These are phyloP conservation scores for Drosophila busckii DNA, from an alignment of 1,140 invertebrate genomes.

Conservation along the genomic window DNA sequence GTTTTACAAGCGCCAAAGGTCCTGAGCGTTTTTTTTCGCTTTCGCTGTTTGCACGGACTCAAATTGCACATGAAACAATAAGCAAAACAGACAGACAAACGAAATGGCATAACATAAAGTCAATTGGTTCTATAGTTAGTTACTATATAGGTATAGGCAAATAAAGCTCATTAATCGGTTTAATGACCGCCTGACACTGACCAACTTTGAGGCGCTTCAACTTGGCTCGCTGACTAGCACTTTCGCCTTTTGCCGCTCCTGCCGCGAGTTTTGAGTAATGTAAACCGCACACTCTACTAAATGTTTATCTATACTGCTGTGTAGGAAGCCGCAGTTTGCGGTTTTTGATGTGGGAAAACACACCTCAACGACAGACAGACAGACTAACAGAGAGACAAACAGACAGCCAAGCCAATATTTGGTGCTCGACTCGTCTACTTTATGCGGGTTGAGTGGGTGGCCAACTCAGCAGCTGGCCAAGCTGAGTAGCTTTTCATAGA, in stretches of 20 bases:
- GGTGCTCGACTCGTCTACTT: no score
- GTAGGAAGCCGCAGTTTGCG: conserved; percentile 15
- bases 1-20: conserved; percentile 40
- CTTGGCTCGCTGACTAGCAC: conserved; percentile 3
- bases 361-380: conserved; percentile 62
- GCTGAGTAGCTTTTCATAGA: not conserved
- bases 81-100: conserved; percentile 33
- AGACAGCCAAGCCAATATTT: conserved; percentile 68
- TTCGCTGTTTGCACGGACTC: conserved; percentile 40
- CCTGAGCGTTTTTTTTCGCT: conserved; percentile 31
- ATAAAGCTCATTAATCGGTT: conserved; percentile 73
- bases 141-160: conserved; percentile 69
- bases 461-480: no score
- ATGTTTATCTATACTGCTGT: conserved; percentile 5
- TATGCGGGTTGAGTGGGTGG: conserved; percentile 24
- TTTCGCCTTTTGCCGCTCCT: not conserved
- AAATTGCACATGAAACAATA: conserved; percentile 70
- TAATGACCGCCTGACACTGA: conserved; percentile 47
- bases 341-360: conserved; percentile 52
- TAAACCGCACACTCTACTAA: conserved; percentile 18
- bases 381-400: conserved; percentile 64
- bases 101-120: conserved; percentile 11
- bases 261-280: conserved; percentile 51
- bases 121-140: no score
- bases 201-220: conserved; percentile 35